Conservation (phyloP, 2,888 invertebrate species). For the Podotricha telesiphe region DNA sequence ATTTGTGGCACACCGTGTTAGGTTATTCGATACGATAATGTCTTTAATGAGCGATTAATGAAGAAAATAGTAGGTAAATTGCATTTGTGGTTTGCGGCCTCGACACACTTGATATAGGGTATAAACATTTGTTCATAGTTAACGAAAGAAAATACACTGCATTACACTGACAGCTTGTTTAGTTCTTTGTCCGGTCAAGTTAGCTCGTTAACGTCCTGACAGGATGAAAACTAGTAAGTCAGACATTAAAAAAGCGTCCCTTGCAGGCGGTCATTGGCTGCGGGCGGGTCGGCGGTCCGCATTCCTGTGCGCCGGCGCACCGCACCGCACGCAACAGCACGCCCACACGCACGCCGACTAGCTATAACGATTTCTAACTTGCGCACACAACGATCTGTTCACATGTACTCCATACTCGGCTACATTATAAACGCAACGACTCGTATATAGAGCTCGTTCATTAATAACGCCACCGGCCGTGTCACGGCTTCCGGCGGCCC, state of each 20-base stretch:
- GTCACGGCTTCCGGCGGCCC: conserved; percentile 74
- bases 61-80: conserved; percentile 11
- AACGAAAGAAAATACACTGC: conserved; percentile 2
- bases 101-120: conserved; percentile 12
- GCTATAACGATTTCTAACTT: conserved; percentile 47
- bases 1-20: not conserved
- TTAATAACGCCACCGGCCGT: conserved; percentile 74
- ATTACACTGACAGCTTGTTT: conserved; percentile 25
- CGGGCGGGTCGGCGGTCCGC: conserved; percentile 78
- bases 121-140: not conserved
- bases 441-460: conserved; percentile 67
- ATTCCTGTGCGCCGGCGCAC: conserved; percentile 78
- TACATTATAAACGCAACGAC: conserved; percentile 53
- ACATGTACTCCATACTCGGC: conserved; percentile 49
- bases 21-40: conserved; percentile 16
- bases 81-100: conserved; percentile 14
- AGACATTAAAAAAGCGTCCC: conserved; percentile 77
- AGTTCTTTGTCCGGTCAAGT: conserved; percentile 59
- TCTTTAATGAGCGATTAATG: conserved; percentile 9
- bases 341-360: conserved; percentile 64
- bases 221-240: conserved; percentile 69
- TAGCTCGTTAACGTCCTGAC: conserved; percentile 66
- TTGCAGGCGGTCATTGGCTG: conserved; percentile 81
- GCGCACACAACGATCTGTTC: conserved; percentile 48
- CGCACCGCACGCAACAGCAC: conserved; percentile 64